Base-by-base conservation (phyloP, 2,888 invertebrate species). In the Matsumyia berberina region DNA sequence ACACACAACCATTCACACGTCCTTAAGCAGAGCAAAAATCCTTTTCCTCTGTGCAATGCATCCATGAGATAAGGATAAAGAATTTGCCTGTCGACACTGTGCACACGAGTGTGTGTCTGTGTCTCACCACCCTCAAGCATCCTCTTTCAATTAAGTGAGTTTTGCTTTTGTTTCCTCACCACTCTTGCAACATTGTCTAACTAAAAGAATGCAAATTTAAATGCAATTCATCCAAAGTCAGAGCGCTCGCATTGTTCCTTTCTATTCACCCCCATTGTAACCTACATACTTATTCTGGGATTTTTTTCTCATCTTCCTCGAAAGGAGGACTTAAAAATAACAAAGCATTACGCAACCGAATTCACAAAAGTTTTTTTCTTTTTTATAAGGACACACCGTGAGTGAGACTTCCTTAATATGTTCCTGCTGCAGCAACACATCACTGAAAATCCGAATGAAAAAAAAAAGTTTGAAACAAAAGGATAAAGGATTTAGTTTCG, bases 261-360 rank as follows among this genome's bases (percentile, higher is more conserved):
- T 57, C 17, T 37, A 17, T 55, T 62, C 62, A 60, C 33, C 67
- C 46, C 35, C 42, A 24, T 66, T 35, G 64, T 64, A 64, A 49
- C 46, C 46, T 35, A 49, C 64, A n/a, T n/a, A n/a, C n/a, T 64
- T 64, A 49, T 55, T 35, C 17, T 2, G 17, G 55, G 12, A 35
- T 55, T 35, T 7, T 37, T 35, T 55, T 17, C 5, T 42, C 6
- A 12, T 9, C 15, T 15, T 6, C 12, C 8, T 42, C 2, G 1
- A 15, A 15, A 0, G 7, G 15, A 42, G 15, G 15, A 42, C 39
- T 70, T 12, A 39, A 62, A n/a, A 64, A 66, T 9, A 72, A 73
- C 73, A 79, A 73, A 73, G 51, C 17, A 46, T 79, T 79, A 73
- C 49, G 78, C 62, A 78, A 78, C 62, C n/a, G 33, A n/a, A n/a